Base-by-base conservation (phyloP, 2,797 vertebrate genomes). In the Cuniculus paca region DNA sequence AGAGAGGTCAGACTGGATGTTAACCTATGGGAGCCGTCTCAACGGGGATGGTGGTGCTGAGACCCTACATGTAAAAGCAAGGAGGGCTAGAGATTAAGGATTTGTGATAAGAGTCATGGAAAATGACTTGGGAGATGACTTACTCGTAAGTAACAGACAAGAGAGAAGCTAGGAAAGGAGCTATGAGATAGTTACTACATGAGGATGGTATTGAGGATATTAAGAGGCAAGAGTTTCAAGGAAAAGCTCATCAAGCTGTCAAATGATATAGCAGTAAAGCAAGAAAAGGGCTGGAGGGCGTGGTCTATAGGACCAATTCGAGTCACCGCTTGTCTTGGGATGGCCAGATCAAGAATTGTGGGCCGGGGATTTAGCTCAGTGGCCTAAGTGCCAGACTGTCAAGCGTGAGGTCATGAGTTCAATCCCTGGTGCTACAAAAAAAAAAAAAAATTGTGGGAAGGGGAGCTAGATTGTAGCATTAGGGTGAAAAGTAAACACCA, bases 241-340 rank as follows among this genome's bases (percentile, higher is more conserved):
- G 42, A 54, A 94, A 84, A 92, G 85, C 48, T 85, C 65, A 74
- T 88, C 81, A 65, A 72, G 83, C 81, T 88, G 74, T 94, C 72
- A 26, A 22, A 19, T 65, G 77, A 60, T 77, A 63, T 42, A 60
- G 88, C 84, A 24, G 70, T 65, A 48, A 79, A 75, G 84, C 52
- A 87, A 75, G 63, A 17, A 80, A 52, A 92, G 70, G 42, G 72
- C 45, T 28, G 58, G 70, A 26, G 63, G 31, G 42, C 34, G 34
- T 24, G 0, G 0, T 94, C 52, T 34, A 52, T 0, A 10, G 60
- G 60, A 68, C 13, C 54, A n/a, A 48, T 39, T 58, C 79, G n/a
- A 83, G 70, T 93, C 90, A 70, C 52, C 45, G 34, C 2, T 45
- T 16, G 34, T 42, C 12, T 12, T 17, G 14, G 54, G 22, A n/a